Conservation (phyloP, 1,140 invertebrate genomes). For the Drosophila persimilis region DNA sequence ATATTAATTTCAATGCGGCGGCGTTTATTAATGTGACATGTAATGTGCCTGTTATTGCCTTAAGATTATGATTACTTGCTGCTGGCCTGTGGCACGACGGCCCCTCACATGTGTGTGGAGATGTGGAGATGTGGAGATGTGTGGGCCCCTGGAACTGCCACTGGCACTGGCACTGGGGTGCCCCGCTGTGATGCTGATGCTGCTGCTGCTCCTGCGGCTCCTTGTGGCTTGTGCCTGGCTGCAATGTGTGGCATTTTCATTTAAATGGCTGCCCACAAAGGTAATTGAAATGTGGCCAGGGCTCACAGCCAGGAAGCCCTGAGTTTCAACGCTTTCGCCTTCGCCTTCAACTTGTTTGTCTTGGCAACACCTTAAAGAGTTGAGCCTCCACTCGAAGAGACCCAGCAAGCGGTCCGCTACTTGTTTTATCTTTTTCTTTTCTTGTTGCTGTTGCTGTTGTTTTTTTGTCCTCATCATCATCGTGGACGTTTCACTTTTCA, state of each 20-base stretch:
- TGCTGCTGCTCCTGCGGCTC: conserved; percentile 9
- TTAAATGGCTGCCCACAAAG: conserved; percentile 76
- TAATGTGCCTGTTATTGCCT: conserved; percentile 81
- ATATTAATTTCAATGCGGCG: conserved; percentile 72
- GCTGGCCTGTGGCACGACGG: conserved; percentile 25
- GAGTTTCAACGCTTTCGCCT: not conserved
- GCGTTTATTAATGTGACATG: conserved; percentile 78
- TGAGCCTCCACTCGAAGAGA: conserved; percentile 38
- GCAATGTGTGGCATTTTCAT: conserved; percentile 79
- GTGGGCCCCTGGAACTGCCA: not conserved
- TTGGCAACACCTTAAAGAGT: conserved; percentile 78
- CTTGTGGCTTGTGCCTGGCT: conserved; percentile 58
- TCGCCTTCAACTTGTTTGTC: conserved; percentile 63
- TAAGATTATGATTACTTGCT: conserved; percentile 79
- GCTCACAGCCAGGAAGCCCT: conserved; percentile 7
- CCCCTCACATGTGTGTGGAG: conserved; percentile 42
- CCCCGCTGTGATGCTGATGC: conserved; percentile 28
- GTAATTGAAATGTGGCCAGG: conserved; percentile 71
- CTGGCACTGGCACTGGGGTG: conserved; percentile 2
- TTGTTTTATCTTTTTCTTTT: conserved; percentile 18
- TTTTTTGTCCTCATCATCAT: conserved; percentile 25
- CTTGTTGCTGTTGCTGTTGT: no score
- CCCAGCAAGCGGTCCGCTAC: conserved; percentile 70
- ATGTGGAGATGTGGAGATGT: conserved; percentile 19
- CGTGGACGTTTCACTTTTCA: conserved; percentile 41